Percentiles rank a stretch among this genome's conserved stretches.
Conservation (phyloP, 1,140 invertebrate species). For the Aphis craccivora region DNA sequence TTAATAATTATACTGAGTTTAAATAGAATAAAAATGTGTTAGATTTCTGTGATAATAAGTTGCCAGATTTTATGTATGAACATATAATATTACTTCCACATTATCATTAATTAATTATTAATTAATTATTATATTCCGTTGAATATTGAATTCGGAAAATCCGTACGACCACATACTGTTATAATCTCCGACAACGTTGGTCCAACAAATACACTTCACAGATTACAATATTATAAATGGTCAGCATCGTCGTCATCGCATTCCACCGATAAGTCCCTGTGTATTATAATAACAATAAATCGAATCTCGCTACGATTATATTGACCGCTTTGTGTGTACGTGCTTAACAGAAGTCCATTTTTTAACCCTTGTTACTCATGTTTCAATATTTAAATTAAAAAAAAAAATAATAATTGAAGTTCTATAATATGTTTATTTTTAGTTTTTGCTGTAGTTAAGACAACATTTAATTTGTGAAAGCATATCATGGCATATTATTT, state of each 20-base stretch:
- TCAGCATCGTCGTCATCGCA: neutral
- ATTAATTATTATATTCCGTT: neutral
- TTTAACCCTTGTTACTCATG: neutral
- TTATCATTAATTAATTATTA: neutral
- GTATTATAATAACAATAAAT: neutral
- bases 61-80: neutral
- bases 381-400: neutral
- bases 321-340: neutral
- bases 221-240: neutral
- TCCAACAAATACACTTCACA: neutral
- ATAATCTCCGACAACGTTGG: neutral
- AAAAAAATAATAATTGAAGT: neutral
- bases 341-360: neutral
- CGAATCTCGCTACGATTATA: neutral
- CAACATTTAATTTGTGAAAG: too few relatives aligned
- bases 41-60: neutral
- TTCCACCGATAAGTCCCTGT: neutral
- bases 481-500: too few relatives aligned
- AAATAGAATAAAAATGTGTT: neutral
- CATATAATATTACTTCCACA: neutral
- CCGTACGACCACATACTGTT: neutral
- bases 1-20: neutral
- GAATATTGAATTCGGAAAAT: neutral
- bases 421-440: neutral
- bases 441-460: neutral